phyloP scores from a whole-genome alignment of 2,888 invertebrate genomes.

The Drosophila engyochracea region DNA sequence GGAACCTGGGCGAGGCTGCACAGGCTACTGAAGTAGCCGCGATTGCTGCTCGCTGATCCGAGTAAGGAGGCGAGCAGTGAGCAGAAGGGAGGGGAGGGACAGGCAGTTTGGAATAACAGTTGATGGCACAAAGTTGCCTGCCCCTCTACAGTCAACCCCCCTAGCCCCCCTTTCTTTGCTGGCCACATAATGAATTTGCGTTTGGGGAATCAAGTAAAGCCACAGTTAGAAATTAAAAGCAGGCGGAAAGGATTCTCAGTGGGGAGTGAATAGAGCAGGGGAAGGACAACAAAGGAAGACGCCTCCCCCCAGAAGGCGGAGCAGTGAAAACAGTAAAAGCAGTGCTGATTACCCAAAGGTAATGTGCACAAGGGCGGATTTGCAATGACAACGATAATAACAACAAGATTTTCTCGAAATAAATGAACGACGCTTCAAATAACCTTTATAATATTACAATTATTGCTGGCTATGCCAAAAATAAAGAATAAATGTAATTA shows the following conservation, averaged over 20 bases:
- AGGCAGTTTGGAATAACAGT: background rate
- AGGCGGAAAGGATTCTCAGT: conserved; percentile 43
- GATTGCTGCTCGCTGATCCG: conserved; percentile 27
- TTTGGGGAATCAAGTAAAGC: conserved; percentile 56
- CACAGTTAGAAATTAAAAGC: conserved; percentile 52
- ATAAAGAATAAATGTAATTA: background rate
- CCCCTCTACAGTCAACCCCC: background rate
- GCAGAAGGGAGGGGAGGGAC: conserved; percentile 9
- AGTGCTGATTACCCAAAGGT: conserved; percentile 77
- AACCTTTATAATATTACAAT: background rate
- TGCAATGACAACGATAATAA: conserved; percentile 16
- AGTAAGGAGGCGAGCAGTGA: background rate
- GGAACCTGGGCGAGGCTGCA: conserved; percentile 18
- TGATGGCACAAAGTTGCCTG: conserved; percentile 7
- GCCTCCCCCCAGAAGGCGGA: conserved; percentile 38
- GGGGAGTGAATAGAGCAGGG: background rate
- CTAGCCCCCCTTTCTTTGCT: background rate
- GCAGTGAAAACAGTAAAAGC: conserved; percentile 40
- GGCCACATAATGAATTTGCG: conserved; percentile 59
- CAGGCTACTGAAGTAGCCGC: conserved; percentile 74
- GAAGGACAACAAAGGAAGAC: conserved; percentile 32
- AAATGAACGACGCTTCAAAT: conserved; percentile 15
- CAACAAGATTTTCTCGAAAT: background rate
- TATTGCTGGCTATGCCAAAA: background rate
- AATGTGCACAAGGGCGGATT: conserved; percentile 24